Evolutionary conservation across 2,888 invertebrate species (phyloP), one percentile per base, ranked within the genome.

Genomic region (Pocota personata): DNA sequence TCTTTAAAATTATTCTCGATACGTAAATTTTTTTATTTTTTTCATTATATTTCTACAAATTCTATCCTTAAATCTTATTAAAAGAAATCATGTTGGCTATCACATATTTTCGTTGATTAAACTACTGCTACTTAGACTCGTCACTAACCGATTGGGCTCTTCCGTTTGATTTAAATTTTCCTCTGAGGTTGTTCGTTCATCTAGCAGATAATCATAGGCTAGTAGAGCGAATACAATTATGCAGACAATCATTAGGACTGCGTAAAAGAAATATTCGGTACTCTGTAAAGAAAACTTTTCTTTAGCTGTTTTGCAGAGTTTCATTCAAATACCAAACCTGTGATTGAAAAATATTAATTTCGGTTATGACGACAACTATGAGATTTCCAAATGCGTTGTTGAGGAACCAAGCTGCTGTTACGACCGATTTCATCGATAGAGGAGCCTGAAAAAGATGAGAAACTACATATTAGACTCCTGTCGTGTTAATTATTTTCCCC

Each of bases 1-100:
- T 96, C 91, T 97, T 96, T 91, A 96, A 96, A 93, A 95, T 96
- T 89, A 91, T 96, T 40, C 90, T 27, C 0, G 67, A 71, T 12
- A 24, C 43, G 0, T 84, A 58, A 69, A 19, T 40, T 24, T 14
- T 3, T 55, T 76, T 72, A 58, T 40, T 79, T 83, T 71, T 72
- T 46, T 24, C 27, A 3, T 40, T 66, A 50, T 52, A 52, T 67
- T 32, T 37, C 10, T 55, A 67, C 48, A 75, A 37, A 7, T 40
- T 58, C 64, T 58, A 50, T 69, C 75, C 62, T 37, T 46, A 46
- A 43, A 16, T 6, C 30, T n/a, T 12, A 66, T 40, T 67, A 57
- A 71, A 78, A 37, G 6, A 73, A 40, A 58, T 46, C 8, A 16
- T 16, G 16, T 43, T 21, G 14, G 71, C 24, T 67, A 80, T 86